Percentiles rank a stretch among this genome's conserved stretches.
Evolutionary conservation across 1,140 invertebrate species (phyloP).

Genomic region (Drusus annulatus): DNA sequence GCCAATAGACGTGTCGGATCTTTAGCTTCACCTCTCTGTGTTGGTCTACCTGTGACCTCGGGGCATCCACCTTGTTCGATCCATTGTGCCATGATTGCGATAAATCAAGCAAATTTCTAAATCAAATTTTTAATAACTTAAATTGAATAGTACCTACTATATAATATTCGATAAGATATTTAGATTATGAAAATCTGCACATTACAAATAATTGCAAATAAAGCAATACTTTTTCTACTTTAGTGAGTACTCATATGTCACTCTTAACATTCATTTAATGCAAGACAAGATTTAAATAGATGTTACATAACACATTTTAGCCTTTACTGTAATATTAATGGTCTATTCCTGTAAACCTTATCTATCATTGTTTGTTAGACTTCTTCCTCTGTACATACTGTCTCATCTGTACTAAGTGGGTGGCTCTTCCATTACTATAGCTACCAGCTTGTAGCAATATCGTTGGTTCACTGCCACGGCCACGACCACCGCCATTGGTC

Average conservation of each 20-base stretch:
- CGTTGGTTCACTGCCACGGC: neutral
- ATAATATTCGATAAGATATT: constrained; percentile 57
- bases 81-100: constrained; percentile 54
- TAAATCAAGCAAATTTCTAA: constrained; percentile 58
- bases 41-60: constrained; percentile 50
- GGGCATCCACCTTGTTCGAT: constrained; percentile 50
- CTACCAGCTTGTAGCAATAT: neutral
- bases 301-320: constrained; percentile 40
- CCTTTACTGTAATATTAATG: constrained; percentile 34
- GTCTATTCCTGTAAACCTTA: neutral
- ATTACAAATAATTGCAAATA: constrained; percentile 60
- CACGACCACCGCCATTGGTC: neutral
- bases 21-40: constrained; percentile 53
- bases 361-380: constrained; percentile 19
- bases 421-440: neutral
- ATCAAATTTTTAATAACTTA: constrained; percentile 58
- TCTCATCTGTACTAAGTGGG: neutral
- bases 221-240: constrained; percentile 60
- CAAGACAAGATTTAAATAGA: constrained; percentile 54
- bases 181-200: constrained; percentile 59
- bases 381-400: constrained; percentile 43
- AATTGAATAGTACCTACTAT: constrained; percentile 58
- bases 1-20: constrained; percentile 37
- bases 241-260: constrained; percentile 57
- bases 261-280: constrained; percentile 53